Percentiles rank a stretch among this genome's conserved stretches.
Evolutionary conservation across 2,888 invertebrate species (phyloP).

Genomic region (Biston betularia): DNA sequence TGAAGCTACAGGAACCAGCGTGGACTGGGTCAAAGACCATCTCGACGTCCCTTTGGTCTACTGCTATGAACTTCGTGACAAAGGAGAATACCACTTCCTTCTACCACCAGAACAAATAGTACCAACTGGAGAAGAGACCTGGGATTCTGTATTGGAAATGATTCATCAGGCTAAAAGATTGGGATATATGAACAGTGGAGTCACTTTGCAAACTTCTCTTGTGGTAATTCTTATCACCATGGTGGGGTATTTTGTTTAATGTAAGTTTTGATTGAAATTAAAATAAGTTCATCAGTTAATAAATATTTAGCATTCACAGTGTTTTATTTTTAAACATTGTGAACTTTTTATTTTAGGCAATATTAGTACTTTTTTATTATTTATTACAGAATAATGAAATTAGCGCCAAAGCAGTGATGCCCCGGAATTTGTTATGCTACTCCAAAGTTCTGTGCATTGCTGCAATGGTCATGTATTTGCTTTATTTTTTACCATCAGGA

Average conservation of each 20-base stretch:
- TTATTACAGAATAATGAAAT: too few relatives aligned
- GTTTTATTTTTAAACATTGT: too few relatives aligned
- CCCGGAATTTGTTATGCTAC: too few relatives aligned
- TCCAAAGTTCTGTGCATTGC: too few relatives aligned
- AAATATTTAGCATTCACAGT: too few relatives aligned
- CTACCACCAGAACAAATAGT: slow-evolving; percentile 89
- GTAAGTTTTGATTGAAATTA: not conserved
- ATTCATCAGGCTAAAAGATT: slow-evolving; percentile 70
- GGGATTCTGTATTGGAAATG: slow-evolving; percentile 76
- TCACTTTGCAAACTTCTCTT: slow-evolving; percentile 31
- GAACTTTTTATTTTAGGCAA: too few relatives aligned
- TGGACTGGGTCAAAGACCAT: slow-evolving; percentile 92
- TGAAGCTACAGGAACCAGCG: slow-evolving; percentile 88
- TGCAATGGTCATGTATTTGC: too few relatives aligned
- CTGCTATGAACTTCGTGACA: slow-evolving; percentile 90
- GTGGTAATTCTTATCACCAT: slow-evolving; percentile 29
- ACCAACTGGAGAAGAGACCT: slow-evolving; percentile 87
- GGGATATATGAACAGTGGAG: slow-evolving; percentile 62
- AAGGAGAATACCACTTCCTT: slow-evolving; percentile 88
- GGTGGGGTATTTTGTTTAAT: slow-evolving; percentile 3
- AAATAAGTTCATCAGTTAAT: too few relatives aligned
- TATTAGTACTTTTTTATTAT: too few relatives aligned
- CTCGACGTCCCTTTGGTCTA: slow-evolving; percentile 88
- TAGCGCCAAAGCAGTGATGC: too few relatives aligned
- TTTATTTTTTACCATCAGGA: too few relatives aligned